Evolutionary conservation across 1,140 invertebrate genomes (phyloP).

Genomic region (Lordiphosa stackelbergi): DNA sequence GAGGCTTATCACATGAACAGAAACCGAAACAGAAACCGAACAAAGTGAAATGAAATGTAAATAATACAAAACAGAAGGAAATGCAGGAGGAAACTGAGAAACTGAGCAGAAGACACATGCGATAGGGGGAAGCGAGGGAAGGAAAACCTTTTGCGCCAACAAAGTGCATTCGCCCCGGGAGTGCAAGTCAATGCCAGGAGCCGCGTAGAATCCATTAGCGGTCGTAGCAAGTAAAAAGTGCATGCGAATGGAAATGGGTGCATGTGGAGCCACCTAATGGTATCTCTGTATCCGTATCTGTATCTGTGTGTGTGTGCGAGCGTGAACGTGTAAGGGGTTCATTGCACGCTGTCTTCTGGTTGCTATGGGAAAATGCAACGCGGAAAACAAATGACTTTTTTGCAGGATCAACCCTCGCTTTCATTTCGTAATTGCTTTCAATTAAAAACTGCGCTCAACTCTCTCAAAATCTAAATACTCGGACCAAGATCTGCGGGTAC

Average conservation of each 20-base stretch:
- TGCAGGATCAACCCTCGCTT: constrained; percentile 52
- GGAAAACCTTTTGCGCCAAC: constrained; percentile 59
- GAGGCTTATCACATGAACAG: constrained; percentile 51
- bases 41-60: constrained; percentile 37
- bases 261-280: constrained; percentile 45
- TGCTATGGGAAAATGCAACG: constrained; percentile 55
- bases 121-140: constrained; percentile 25
- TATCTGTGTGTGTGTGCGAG: constrained; percentile 5
- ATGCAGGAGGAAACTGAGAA: constrained; percentile 16
- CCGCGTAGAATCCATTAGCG: constrained; percentile 55
- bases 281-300: constrained; percentile 7
- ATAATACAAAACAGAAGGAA: constrained; percentile 42
- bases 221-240: constrained; percentile 21
- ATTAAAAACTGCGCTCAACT: constrained; percentile 42
- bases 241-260: constrained; percentile 46
- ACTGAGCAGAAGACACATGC: constrained; percentile 23
- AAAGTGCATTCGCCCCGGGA: constrained; percentile 65
- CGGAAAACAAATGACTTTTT: constrained; percentile 30
- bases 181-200: constrained; percentile 43
- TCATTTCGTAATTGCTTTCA: constrained; percentile 42
- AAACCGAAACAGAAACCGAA: too few relatives aligned
- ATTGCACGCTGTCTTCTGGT: constrained; percentile 61
- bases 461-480: constrained; percentile 11
- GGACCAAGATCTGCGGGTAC: constrained; percentile 51
- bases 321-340: constrained; percentile 56